Base-by-base conservation (phyloP, 2,888 invertebrate genomes). In the Elmis aenea region DNA sequence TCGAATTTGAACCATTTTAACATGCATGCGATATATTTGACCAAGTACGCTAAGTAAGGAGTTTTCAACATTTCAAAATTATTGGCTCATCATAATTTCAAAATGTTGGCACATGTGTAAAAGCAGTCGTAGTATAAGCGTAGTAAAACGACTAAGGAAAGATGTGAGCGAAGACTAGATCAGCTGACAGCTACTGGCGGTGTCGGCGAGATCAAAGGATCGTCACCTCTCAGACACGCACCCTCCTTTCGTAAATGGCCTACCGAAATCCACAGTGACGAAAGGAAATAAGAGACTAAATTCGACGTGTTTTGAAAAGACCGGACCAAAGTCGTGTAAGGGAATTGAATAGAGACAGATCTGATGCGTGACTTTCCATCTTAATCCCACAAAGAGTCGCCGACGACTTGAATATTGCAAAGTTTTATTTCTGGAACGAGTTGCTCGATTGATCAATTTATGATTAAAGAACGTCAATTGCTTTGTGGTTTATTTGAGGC, bases 331-430 rank as follows among this genome's bases (percentile, higher is more conserved):
- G 33, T 38, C 41, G 41, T 40, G 33, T 34, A 30, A 33, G 37
- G n/a, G 39, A 22, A 32, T 43, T 43, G 38, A 40, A 44, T 44
- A 44, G 43, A 38, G 40, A 46, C 40, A 46, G 38, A 38, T 42
- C 42, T 46, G 41, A 54, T 58, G 58, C 61, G 58, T 61, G 61
- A 61, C 61, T 61, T 58, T 58, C 53, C 53, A 58, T 55, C 57
- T 57, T 58, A 61, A 61, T 58, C 57, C 54, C 49, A 42, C 47
- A 49, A 51, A 51, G 48, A 45, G 39, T 42, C 21, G 46, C 49
- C 49, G 51, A 41, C 45, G 38, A 38, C 18, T 18, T 46, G 51
- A 51, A 54, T 57, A 55, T 58, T 55, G 58, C 58, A 38, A 56
- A 57, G 54, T 57, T 57, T 57, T 53, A 51, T 53, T 53, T 51